Evolutionary conservation across 2,888 invertebrate species (phyloP).

Genomic region (Siphlonurus alternatus): DNA sequence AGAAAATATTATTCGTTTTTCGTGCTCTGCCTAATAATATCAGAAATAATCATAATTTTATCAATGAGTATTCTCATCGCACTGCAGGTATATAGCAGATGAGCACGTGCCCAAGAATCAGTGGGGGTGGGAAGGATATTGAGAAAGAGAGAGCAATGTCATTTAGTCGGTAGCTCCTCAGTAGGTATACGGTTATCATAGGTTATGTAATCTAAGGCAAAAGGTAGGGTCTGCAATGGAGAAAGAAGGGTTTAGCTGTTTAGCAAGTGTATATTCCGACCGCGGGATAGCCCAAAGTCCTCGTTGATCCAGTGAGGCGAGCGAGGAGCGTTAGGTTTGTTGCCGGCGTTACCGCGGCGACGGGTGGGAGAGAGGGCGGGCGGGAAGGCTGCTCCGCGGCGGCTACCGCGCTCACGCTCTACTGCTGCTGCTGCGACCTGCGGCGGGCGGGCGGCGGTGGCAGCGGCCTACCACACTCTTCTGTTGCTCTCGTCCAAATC

Average conservation of each 20-base stretch:
- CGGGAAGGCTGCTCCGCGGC: not conserved
- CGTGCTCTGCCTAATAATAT: too few species aligned
- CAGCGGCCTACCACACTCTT: not conserved
- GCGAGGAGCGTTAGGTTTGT: not conserved
- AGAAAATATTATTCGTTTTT: too few species aligned
- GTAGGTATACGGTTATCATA: too few species aligned
- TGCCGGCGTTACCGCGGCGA: not conserved
- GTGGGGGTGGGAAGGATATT: too few species aligned
- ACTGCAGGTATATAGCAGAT: not conserved
- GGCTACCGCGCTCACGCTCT: conserved; percentile 1
- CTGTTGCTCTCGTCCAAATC: not conserved
- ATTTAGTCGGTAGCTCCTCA: too few species aligned
- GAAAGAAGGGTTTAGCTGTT: not conserved
- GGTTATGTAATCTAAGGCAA: not conserved
- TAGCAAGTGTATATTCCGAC: not conserved
- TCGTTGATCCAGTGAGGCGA: not conserved
- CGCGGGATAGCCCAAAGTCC: not conserved
- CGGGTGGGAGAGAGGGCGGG: not conserved
- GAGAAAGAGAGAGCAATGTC: too few species aligned
- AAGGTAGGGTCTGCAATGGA: not conserved
- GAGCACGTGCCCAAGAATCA: too few species aligned
- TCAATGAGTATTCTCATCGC: too few species aligned
- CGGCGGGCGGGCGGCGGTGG: not conserved
- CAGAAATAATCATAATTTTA: too few species aligned
- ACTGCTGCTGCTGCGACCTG: conserved; percentile 8